Evolutionary conservation across 2,888 invertebrate genomes (phyloP), one percentile per base, ranked within the genome.

Genomic region (Drosophila kuntzei): DNA sequence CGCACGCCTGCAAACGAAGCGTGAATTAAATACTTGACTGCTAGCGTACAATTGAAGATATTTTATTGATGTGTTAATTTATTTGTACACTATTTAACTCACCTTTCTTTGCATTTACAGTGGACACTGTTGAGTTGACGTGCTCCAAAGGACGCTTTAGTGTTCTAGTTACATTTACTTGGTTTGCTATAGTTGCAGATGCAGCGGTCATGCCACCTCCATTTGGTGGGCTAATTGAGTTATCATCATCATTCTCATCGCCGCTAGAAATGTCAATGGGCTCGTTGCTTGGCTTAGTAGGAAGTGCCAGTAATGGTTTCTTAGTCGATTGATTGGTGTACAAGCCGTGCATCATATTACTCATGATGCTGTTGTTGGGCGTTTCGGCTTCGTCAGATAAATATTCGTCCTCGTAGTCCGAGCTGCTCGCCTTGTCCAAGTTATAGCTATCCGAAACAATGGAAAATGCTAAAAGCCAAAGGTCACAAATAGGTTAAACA

Each of bases 211-310:
- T 44, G 20, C 49, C 20, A 11, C 63, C 55, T 1, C 87, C 87
- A 57, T 83, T 84, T 14, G 68, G 29, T 12, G 70, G 65, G 11
- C 65, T 73, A 0, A n/a, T 37, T 22, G 71, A 54, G 16, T 29
- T 58, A 5, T 94, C 90, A 67, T 94, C 93, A 61, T 94, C 94
- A 76, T 94, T 94, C 46, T 95, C 93, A 80, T 96, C 96, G 86
- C 95, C 96, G 90, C 95, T 96, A 89, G 96, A 96, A 75, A 96
- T 96, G 87, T 96, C 96, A 82, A 97, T 95, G 55, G 96, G 91
- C 90, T 96, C 96, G 43, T 80, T 87, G 41, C 78, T 72, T 3
- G 73, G 49, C 18, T 80, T 73, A 9, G 57, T 16, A 14, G 59
- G 18, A 37, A 27, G 18, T 2, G 36, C 4, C n/a, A 27, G 7